Evolutionary conservation across 2,888 invertebrate genomes (phyloP), one percentile per base, ranked within the genome.

Genomic region (Drosophila hawaiiensis): DNA sequence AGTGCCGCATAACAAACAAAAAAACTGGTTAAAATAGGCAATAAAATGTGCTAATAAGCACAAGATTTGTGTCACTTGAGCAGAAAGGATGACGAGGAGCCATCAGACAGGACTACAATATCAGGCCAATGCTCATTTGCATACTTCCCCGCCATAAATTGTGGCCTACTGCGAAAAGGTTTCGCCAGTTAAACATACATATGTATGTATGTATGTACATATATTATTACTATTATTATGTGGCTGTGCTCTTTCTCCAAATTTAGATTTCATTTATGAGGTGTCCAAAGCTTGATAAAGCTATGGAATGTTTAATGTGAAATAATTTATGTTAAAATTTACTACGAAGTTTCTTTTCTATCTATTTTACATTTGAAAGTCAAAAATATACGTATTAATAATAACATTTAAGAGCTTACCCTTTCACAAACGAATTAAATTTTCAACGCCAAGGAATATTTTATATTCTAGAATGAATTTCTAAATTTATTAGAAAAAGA

Each of bases 11-110:
- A 63, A 39, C 47, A 35, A 35, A n/a, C n/a, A 35, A 35, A 35
- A 56, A 77, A 81, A 70, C 39, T 73, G 76, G 69, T 66, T 84
- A 61, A 72, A 73, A 68, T 79, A 72, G 54, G 77, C 80, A 73
- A 84, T 84, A 83, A 84, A 84, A 90, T 84, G 88, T 84, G 84
- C 89, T 90, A 84, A 84, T 84, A 89, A 85, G 83, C 75, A 53
- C 29, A 63, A 68, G 83, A 89, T 87, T 77, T 89, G 85, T 80
- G 88, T 58, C 83, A 65, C 77, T 55, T 28, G 31, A 25, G 14
- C 28, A 14, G 47, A 25, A 49, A 22, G 49, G 16, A 60, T 47
- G 47, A 16, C 25, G 16, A 9, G 47, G 4, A 54, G 58, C 50
- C 19, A 3, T 39, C 49, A 37, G 49, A 35, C 25, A 37, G 43